Evolutionary conservation across 2,113 vertebrate genomes (phyloP), one percentile per base, ranked within the genome.

Genomic region (Ameiurus melas): DNA sequence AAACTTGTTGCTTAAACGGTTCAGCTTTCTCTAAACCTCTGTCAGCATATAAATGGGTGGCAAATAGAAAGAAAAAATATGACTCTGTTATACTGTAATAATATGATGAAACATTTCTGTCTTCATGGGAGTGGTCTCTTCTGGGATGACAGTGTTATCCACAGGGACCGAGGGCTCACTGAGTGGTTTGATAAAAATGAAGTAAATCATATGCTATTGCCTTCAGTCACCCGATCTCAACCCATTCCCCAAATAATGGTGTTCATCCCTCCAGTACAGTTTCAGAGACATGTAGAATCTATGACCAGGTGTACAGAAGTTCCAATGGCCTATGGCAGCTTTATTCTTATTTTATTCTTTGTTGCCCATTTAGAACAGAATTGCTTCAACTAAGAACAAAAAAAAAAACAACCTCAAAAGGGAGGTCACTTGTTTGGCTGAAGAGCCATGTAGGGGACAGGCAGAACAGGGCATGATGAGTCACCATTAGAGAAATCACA

Each of bases 401-500:
- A 85, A 64, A 57, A 85, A 89, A 87, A 89, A 80, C 4, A 66
- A 30, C 22, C 60, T 39, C 83, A 88, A 85, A 58, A 27, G 64
- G 79, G 39, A 73, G 12, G 36, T 19, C 47, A 66, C 58, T 84
- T 79, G 64, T 27, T 73, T 58, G 3, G 33, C 20, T 83, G 66
- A 86, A 83, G 83, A 75, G 62, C 30, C 39, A 57, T 22, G 43
- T 82, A 55, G 33, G 78, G 81, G 87, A 88, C 88, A 47, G n/a
- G 68, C 51, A 27, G 84, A 88, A 85, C 78, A 57, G 47, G 68
- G 47, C 47, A 51, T 36, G 78, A 81, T 62, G 62, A 87, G 85
- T 90, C 85, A 85, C 88, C 85, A 89, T 90, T 92, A 90, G 70
- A 78, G 82, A 87, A 91, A 82, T 89, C 87, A 86, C 86, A 90